Evolutionary conservation across 92 coral and sea anemone species (phyloP), one percentile per base, ranked within the genome.

Genomic region (Desmophyllum pertusum): DNA sequence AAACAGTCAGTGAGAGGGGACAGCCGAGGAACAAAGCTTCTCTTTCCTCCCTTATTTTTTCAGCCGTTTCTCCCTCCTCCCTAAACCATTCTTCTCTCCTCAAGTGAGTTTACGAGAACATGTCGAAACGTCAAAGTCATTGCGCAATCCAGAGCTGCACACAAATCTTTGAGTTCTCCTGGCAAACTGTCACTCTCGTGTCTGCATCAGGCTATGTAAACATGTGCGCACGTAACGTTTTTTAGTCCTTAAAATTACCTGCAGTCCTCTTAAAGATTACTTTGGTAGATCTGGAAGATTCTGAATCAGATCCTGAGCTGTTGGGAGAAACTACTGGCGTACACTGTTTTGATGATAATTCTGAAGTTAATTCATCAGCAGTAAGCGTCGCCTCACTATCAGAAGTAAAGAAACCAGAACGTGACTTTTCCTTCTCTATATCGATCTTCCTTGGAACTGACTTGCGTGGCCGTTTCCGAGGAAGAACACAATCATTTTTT

Each of bases 381-480:
- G 45, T 71, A 39, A 21, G 21, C 2, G 69, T 82, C 39, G 21
- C 55, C 21, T 82, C 62, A 72, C 57, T 50, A 14, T 70, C 66
- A 48, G 36, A n/a, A 37, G 48, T 30, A 35, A 29, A 35, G 37
- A 18, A 62, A 27, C 43, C 33, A 21, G 33, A 17, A 51, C 36
- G 29, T 2, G 18, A 9, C 27, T 57, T 41, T 33, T 57, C 43
- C 71, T 72, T 36, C 3, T 40, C 33, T 59, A n/a, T n/a, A 57
- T 73, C 45, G 35, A 82, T 10, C 45, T 72, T 82, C 79, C 79
- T 82, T 4, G 86, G 86, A 43, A 61, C 39, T 53, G 86, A 82
- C 53, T 82, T 82, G 39, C 86, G 86, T 39, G 86, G 79, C 31
- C 86, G 55, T 43, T 82, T 82, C 39, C 86, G 86, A 11, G 78